Evolutionary conservation across 2,113 vertebrate genomes (phyloP).

Genomic region (Hippopotamus amphibius): DNA sequence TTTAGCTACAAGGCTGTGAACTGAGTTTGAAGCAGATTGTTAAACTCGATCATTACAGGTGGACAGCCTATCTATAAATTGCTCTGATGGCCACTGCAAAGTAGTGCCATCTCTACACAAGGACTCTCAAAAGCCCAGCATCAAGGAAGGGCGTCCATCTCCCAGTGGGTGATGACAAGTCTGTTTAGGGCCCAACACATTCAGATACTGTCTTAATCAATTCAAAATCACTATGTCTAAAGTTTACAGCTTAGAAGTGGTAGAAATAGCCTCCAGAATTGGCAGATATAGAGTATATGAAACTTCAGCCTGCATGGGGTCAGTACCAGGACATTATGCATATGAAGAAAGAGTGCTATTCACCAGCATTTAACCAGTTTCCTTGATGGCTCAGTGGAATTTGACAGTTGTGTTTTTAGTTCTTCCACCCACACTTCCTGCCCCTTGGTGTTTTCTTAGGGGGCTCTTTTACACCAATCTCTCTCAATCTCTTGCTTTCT

Average conservation of each 20-base stretch:
- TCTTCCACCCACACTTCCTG: slow-evolving; percentile 43
- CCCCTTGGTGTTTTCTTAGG: neutral
- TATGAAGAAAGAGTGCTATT: slow-evolving; percentile 66
- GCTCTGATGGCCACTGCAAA: neutral
- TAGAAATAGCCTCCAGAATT: slow-evolving; percentile 31
- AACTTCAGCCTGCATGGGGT: slow-evolving; percentile 5
- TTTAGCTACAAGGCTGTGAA: neutral
- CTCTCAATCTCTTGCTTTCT: neutral
- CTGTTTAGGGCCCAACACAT: neutral
- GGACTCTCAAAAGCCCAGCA: neutral
- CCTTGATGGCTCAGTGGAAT: slow-evolving; percentile 62
- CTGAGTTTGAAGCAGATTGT: slow-evolving; percentile 61
- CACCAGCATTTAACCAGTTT: slow-evolving; percentile 10
- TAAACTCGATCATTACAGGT: slow-evolving; percentile 18
- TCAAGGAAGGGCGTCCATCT: neutral
- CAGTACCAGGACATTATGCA: slow-evolving; percentile 47
- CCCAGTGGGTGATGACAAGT: slow-evolving; percentile 1
- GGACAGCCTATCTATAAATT: neutral
- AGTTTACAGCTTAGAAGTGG: slow-evolving; percentile 59
- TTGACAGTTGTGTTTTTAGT: slow-evolving; percentile 47
- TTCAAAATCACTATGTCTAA: slow-evolving; percentile 58
- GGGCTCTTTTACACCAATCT: slow-evolving; percentile 17
- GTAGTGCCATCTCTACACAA: neutral
- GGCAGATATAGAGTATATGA: slow-evolving; percentile 42
- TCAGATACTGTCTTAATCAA: slow-evolving; percentile 63